Evolutionary conservation across 2,888 invertebrate species (phyloP).

Genomic region (Protophormia terraenovae): DNA sequence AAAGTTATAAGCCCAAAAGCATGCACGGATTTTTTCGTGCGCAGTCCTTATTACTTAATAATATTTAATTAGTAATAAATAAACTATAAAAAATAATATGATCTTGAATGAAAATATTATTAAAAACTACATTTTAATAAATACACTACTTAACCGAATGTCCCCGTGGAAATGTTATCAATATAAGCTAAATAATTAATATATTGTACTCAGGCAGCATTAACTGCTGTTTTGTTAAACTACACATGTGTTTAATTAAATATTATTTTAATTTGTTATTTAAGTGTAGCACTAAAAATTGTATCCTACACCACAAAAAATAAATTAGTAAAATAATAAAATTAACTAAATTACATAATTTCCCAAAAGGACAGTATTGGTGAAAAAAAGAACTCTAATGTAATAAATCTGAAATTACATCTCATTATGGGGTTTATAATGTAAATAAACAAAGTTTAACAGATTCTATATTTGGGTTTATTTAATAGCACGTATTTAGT

Average conservation of each 20-base stretch:
- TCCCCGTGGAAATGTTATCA: too few relatives aligned
- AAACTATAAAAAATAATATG: too few relatives aligned
- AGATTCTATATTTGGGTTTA: background rate
- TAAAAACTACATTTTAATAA: too few relatives aligned
- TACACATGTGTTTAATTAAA: background rate
- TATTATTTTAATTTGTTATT: background rate
- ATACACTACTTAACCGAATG: too few relatives aligned
- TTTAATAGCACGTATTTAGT: background rate
- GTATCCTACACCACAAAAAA: background rate
- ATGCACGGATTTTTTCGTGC: too few relatives aligned
- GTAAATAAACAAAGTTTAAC: background rate
- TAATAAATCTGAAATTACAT: background rate
- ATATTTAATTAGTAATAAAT: too few relatives aligned
- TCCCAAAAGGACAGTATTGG: background rate
- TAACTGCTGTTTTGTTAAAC: background rate
- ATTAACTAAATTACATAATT: slow-evolving; percentile 1
- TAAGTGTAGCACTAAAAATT: background rate
- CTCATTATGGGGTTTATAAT: background rate
- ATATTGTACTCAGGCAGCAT: background rate
- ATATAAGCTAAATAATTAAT: background rate
- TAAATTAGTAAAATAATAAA: background rate
- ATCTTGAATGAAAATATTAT: too few relatives aligned
- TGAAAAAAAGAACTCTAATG: background rate
- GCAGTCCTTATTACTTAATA: too few relatives aligned
- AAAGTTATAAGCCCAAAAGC: too few relatives aligned